phyloP scores from a whole-genome alignment of 2,888 invertebrate species.

The Archips xylosteana region DNA sequence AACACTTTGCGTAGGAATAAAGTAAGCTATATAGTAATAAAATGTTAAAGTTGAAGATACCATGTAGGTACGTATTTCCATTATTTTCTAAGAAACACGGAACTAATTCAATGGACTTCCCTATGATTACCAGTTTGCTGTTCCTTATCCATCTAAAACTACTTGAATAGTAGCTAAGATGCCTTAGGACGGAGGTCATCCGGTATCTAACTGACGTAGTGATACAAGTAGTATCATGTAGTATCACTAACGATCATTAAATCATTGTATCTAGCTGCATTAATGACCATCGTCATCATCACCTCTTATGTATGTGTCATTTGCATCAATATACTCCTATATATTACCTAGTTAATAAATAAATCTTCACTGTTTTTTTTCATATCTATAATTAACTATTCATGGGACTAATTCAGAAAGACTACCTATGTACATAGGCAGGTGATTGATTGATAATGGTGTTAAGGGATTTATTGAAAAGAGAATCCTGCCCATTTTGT shows the following conservation, averaged over 20 bases:
- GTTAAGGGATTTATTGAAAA: no score
- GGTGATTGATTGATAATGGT: no score
- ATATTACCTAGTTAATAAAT: no score
- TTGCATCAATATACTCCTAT: no score
- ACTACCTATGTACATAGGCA: no score
- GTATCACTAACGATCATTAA: no score
- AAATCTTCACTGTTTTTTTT: no score
- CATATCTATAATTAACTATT: no score
- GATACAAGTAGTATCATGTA: no score
- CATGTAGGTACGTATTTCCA: not conserved
- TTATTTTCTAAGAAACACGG: not conserved
- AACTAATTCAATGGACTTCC: constrained; percentile 1
- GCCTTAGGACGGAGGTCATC: constrained; percentile 4
- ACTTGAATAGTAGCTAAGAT: not conserved
- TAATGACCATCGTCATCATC: not conserved
- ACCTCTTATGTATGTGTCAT: not conserved
- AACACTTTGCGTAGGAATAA: not conserved
- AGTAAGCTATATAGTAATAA: constrained; percentile 3
- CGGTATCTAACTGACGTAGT: not conserved
- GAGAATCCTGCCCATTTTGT: not conserved
- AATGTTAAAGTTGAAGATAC: not conserved
- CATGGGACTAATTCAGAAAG: no score
- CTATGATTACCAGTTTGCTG: not conserved
- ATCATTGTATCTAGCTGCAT: no score
- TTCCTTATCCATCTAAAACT: not conserved